A percentile compares a stretch with the other conserved stretches of the same genome.
These are phyloP conservation scores for Crotalus horridus DNA, from an alignment of 2,113 vertebrate species.

Conservation along the genomic window DNA sequence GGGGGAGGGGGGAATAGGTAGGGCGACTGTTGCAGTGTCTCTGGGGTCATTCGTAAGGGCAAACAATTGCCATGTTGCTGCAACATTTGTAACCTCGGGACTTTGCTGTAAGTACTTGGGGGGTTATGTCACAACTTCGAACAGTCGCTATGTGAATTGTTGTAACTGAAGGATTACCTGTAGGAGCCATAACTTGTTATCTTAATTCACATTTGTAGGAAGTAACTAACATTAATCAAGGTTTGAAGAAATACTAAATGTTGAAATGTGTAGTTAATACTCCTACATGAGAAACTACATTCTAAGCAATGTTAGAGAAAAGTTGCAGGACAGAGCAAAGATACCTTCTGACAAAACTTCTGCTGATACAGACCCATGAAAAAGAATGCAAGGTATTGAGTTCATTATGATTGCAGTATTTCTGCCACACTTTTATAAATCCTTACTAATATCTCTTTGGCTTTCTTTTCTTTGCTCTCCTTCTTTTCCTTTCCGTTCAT, in stretches of 20 bases:
- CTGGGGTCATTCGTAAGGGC: no score
- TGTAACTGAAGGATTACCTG: no score
- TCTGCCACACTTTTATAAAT: not conserved
- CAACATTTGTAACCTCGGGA: no score
- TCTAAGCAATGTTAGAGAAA: not conserved
- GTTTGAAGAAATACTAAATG: not conserved
- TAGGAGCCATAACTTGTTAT: not conserved
- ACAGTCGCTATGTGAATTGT: no score
- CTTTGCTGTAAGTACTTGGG: no score
- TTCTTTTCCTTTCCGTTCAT: slow-evolving; percentile 44
- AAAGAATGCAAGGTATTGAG: not conserved
- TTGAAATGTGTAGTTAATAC: not conserved
- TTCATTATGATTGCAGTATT: not conserved
- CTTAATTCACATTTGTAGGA: not conserved
- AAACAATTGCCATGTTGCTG: no score
- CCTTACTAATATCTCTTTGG: slow-evolving; percentile 48
- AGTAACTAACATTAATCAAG: not conserved
- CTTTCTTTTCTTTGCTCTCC: slow-evolving; percentile 35
- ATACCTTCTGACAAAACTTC: not conserved
- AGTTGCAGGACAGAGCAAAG: not conserved
- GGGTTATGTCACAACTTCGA: no score
- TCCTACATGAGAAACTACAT: not conserved
- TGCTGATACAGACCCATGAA: not conserved
- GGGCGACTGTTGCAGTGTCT: no score
- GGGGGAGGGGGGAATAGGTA: no score